Base-by-base conservation (phyloP, 2,888 invertebrate genomes). In the Temnothorax unifasciatus region DNA sequence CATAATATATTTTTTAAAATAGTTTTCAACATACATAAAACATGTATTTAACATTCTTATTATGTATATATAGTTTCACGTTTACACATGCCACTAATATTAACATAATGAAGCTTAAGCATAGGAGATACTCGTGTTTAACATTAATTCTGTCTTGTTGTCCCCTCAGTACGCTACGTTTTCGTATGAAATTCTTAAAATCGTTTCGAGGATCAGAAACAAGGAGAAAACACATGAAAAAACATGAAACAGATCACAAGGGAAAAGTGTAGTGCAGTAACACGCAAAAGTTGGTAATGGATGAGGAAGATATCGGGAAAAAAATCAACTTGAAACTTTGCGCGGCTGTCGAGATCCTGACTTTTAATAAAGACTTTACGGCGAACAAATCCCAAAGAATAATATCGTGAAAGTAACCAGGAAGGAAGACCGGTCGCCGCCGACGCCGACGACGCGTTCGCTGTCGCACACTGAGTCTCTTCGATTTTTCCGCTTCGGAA, bases 301-400 rank as follows among this genome's bases (percentile, higher is more conserved):
- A 75, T 71, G 83, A 73, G 66, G 83, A 63, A 71, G 82, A 71
- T 88, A 87, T 85, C 74, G 85, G 79, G 25, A 3, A 87, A 87
- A 87, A 89, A 85, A 90, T 90, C 82, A 84, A 89, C 86, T 89
- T 89, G 83, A 89, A 90, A 90, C 85, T 90, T 90, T 73, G 77
- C 84, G 47, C 83, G 76, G 75, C 69, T 82, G 69, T 29, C 81
- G 79, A 61, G 85, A 71, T 77, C 52, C 41, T 41, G 84, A 82
- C 85, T 90, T 90, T 89, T 90, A 90, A 90, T 90, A 89, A 90
- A 90, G 90, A 86, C 86, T 88, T 89, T 88, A 85, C 87, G 87
- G 73, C 21, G 89, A 87, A 87, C 85, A 85, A 91, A 90, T 89
- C 84, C 83, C 83, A 71, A 86, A 89, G 91, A 90, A 89, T 87